These are phyloP conservation scores for Meta bourneti DNA, from an alignment of 2,888 invertebrate species.

Conservation along the genomic window DNA sequence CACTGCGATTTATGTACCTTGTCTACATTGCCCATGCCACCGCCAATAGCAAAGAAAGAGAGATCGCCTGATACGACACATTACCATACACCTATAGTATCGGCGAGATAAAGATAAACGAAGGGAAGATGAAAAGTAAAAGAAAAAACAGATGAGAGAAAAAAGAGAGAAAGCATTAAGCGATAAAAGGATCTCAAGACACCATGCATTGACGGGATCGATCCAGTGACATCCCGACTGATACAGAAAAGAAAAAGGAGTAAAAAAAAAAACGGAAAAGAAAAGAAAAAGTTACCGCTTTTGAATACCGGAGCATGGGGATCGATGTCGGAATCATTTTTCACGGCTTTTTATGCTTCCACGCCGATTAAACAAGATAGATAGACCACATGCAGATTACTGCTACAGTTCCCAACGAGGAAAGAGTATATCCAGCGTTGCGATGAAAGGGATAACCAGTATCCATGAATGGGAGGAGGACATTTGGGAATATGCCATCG, in stretches of 20 bases:
- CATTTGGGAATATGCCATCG: too few species aligned
- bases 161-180: conserved; percentile 20
- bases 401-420: conserved; percentile 22
- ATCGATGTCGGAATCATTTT: conserved; percentile 71
- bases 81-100: too few species aligned
- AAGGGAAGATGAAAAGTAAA: background rate
- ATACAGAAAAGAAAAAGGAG: background rate
- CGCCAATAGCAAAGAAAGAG: too few species aligned
- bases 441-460: too few species aligned
- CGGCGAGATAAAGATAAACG: background rate
- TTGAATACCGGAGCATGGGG: conserved; percentile 49
- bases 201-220: conserved; percentile 37
- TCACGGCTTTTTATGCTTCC: conserved; percentile 55
- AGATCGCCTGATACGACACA: too few species aligned
- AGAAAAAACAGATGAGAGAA: background rate
- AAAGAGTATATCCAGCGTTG: background rate
- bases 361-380: conserved; percentile 70
- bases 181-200: conserved; percentile 55
- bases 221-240: conserved; percentile 46
- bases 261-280: conserved; percentile 15
- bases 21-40: too few species aligned
- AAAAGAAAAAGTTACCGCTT: conserved; percentile 23
- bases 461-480: too few species aligned
- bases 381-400: conserved; percentile 49
- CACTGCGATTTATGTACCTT: too few species aligned